Evolutionary conservation across 2,797 vertebrate genomes (phyloP).

Genomic region (Vireo griseus): DNA sequence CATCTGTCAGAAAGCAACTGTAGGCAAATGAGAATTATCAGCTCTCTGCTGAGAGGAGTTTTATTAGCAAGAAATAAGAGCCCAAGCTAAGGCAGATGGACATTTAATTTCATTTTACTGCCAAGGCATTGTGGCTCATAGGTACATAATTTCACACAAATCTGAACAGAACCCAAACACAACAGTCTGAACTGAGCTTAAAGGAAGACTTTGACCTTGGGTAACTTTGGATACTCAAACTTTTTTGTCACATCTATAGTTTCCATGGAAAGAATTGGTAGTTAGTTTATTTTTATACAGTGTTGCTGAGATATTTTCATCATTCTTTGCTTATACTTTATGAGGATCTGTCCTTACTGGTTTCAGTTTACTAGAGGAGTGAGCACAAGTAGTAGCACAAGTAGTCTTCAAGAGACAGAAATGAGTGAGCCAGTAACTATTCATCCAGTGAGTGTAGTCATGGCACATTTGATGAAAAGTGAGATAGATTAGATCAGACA

Average conservation of each 20-base stretch:
- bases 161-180: neutral
- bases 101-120: conserved; percentile 26
- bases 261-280: neutral
- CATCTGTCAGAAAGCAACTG: neutral
- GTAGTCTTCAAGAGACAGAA: neutral
- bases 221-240: neutral
- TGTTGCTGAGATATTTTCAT: neutral
- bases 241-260: neutral
- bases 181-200: neutral
- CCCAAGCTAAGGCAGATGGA: conserved; percentile 10
- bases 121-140: neutral
- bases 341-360: neutral
- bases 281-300: neutral
- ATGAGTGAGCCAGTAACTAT: neutral
- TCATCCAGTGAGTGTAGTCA: neutral
- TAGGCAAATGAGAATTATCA: neutral
- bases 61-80: conserved; percentile 20
- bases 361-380: neutral
- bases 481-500: neutral
- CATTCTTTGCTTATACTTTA: neutral
- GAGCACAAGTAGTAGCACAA: neutral
- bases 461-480: neutral
- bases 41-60: neutral
- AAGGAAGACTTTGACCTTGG: neutral
- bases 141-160: conserved; percentile 24